Conservation (phyloP, 1,140 invertebrate genomes). For the Drosophila punjabiensis region DNA sequence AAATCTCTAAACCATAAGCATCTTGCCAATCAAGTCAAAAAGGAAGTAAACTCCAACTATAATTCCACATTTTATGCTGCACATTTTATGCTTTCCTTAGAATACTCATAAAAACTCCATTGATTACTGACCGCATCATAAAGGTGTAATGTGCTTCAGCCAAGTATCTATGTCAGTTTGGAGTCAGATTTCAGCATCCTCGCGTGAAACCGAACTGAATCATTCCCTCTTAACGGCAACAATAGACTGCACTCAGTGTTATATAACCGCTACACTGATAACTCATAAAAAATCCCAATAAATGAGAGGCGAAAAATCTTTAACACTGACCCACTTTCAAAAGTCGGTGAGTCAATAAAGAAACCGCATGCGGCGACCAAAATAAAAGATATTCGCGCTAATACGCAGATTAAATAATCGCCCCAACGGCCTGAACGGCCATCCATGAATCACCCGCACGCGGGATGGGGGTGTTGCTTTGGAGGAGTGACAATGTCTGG, state of each 20-base stretch:
- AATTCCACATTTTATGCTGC: conserved; percentile 1
- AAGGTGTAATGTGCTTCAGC: neutral
- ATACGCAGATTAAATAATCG: conserved; percentile 82
- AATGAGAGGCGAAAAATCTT: conserved; percentile 66
- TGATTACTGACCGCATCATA: neutral
- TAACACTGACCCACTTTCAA: conserved; percentile 80
- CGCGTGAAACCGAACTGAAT: conserved; percentile 27
- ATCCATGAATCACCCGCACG: conserved; percentile 54
- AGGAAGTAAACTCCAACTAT: neutral
- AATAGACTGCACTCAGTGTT: conserved; percentile 67
- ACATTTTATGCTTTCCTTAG: neutral
- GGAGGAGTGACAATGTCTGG: conserved; percentile 57
- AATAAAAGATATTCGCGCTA: conserved; percentile 65
- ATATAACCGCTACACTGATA: conserved; percentile 74
- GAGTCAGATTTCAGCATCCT: conserved; percentile 22
- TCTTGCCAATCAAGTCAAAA: neutral
- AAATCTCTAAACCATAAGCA: neutral
- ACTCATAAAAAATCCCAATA: conserved; percentile 68
- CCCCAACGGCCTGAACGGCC: conserved; percentile 16
- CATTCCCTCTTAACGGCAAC: conserved; percentile 25
- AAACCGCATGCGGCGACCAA: conserved; percentile 59
- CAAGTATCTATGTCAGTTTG: neutral
- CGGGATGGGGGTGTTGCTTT: conserved; percentile 28
- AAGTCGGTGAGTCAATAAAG: conserved; percentile 74
- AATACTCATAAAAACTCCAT: conserved; percentile 9